Conservation (phyloP, 2,888 invertebrate species). For the Ischnura elegans region DNA sequence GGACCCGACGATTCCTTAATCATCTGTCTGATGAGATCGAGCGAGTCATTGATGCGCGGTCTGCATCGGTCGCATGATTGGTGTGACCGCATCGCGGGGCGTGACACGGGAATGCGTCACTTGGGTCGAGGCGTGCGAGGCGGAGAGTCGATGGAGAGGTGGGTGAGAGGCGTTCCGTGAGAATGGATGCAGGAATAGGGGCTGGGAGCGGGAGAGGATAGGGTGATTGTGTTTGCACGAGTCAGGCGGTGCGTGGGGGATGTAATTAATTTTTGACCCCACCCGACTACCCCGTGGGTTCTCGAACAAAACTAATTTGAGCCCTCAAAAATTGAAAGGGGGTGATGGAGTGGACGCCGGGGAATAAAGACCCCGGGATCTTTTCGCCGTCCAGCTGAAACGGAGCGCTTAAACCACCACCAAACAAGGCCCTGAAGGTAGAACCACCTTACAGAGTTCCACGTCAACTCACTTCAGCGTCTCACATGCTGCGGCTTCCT, state of each 20-base stretch:
- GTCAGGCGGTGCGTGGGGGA: conserved; percentile 25
- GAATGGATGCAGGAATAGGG: background rate
- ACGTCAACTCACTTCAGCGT: background rate
- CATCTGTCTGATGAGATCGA: background rate
- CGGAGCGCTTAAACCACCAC: background rate
- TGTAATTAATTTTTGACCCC: conserved; percentile 65
- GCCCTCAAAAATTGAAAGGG: conserved; percentile 28
- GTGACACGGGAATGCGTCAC: background rate
- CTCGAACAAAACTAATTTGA: conserved; percentile 59
- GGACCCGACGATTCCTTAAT: background rate
- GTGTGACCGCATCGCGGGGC: background rate
- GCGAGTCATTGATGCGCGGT: background rate
- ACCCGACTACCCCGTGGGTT: conserved; percentile 27
- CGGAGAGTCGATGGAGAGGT: background rate
- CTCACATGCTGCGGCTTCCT: background rate
- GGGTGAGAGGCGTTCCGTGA: background rate
- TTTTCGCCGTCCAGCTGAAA: background rate
- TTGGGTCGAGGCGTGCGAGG: background rate
- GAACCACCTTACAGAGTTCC: background rate
- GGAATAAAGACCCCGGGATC: background rate
- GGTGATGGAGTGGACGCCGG: background rate
- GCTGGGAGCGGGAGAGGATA: background rate
- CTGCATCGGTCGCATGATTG: background rate
- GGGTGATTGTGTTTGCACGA: conserved; percentile 21
- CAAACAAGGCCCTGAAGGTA: background rate